Conservation (phyloP, 1,140 invertebrate species). For the Drosophila chauvacae region DNA sequence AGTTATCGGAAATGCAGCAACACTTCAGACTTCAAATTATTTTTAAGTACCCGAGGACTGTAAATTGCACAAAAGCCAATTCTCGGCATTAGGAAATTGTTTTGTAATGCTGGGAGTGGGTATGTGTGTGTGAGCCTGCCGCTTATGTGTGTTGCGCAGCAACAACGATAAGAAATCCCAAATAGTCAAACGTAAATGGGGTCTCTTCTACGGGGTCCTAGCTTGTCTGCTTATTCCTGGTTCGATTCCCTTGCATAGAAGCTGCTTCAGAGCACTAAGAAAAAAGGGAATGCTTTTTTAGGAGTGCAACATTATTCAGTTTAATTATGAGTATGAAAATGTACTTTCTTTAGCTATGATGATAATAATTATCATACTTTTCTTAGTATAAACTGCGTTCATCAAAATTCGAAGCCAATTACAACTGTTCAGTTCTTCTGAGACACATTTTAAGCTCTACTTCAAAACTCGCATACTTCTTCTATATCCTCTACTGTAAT, state of each 20-base stretch:
- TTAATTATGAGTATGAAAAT: background rate
- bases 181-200: conserved; percentile 46
- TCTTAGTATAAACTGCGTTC: too few relatives aligned
- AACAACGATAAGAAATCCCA: conserved; percentile 46
- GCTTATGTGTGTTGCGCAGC: conserved; percentile 17
- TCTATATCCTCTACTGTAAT: background rate
- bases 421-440: too few relatives aligned
- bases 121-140: background rate
- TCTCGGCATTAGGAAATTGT: conserved; percentile 69
- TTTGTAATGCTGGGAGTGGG: conserved; percentile 44
- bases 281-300: background rate
- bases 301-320: background rate
- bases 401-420: too few relatives aligned
- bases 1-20: conserved; percentile 40
- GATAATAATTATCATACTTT: background rate
- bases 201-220: conserved; percentile 10
- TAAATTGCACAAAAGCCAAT: conserved; percentile 79
- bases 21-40: conserved; percentile 72
- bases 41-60: conserved; percentile 64
- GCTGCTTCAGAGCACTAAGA: conserved; percentile 18
- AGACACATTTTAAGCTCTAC: too few relatives aligned
- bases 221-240: conserved; percentile 20
- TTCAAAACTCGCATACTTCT: background rate
- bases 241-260: conserved; percentile 17
- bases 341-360: background rate